Evolutionary conservation across 2,113 vertebrate genomes (phyloP).

Genomic region (Malurus melanocephalus): DNA sequence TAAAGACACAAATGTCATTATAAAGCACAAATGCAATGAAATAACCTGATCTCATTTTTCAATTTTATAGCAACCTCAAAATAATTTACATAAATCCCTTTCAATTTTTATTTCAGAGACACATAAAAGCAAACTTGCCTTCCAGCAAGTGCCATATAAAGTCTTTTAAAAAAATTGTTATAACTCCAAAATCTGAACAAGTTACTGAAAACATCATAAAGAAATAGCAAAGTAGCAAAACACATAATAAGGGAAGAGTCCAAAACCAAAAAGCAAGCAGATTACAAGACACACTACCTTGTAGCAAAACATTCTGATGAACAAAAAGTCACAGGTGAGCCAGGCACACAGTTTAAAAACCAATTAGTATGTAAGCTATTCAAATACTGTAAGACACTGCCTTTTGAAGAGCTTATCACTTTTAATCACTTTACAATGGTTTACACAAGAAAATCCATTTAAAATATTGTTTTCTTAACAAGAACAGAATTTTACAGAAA

Average conservation of each 20-base stretch:
- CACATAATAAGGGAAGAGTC: background rate
- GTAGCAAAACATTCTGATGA: constrained; percentile 69
- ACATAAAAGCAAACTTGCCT: background rate
- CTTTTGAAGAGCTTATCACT: constrained; percentile 65
- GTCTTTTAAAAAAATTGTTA: background rate
- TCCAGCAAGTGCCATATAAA: background rate
- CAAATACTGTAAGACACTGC: constrained; percentile 57
- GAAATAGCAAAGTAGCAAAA: background rate
- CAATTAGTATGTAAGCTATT: constrained; percentile 62
- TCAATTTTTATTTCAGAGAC: background rate
- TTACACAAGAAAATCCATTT: constrained; percentile 64
- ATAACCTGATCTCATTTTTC: background rate
- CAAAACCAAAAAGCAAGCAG: background rate
- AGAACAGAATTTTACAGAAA: constrained; percentile 14
- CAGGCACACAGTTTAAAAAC: constrained; percentile 51
- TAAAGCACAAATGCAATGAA: background rate
- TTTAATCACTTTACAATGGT: constrained; percentile 63
- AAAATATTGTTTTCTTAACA: constrained; percentile 38
- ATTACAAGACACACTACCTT: constrained; percentile 53
- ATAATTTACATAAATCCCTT: background rate
- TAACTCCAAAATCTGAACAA: background rate
- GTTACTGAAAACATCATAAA: background rate
- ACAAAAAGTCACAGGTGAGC: constrained; percentile 60
- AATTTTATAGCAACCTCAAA: background rate
- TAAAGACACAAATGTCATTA: background rate